phyloP scores from a whole-genome alignment of 2,113 vertebrate species.

The Sebastes schlegelii region DNA sequence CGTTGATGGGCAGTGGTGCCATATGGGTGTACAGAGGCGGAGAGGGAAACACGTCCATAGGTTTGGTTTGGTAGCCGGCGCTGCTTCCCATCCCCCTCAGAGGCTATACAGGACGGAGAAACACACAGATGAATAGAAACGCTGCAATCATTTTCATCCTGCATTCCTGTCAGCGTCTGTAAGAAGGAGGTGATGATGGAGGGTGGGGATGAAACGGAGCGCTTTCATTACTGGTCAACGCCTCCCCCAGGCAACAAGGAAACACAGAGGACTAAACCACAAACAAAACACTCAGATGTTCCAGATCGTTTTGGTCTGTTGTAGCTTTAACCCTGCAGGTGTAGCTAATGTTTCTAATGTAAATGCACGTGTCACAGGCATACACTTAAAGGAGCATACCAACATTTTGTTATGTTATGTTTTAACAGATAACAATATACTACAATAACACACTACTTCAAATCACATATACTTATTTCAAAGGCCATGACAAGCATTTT shows the following conservation, averaged over 20 bases:
- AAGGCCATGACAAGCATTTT: neutral
- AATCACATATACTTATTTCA: neutral
- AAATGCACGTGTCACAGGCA: neutral
- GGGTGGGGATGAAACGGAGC: neutral
- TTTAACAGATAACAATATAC: neutral
- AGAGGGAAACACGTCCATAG: constrained; percentile 51
- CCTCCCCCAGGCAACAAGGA: neutral
- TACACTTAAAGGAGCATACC: too few species aligned
- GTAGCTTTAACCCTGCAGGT: neutral
- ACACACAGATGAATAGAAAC: constrained; percentile 21
- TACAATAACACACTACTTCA: neutral
- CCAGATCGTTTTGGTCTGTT: neutral
- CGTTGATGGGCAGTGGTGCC: constrained; percentile 28
- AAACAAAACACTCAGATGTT: constrained; percentile 1
- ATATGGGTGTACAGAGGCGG: constrained; percentile 49
- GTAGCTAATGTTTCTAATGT: neutral
- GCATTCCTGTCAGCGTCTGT: constrained; percentile 18
- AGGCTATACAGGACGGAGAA: constrained; percentile 31
- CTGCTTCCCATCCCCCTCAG: constrained; percentile 49
- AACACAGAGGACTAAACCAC: neutral
- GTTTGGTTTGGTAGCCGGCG: constrained; percentile 56
- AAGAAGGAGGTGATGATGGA: constrained; percentile 11
- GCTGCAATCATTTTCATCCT: constrained; percentile 1
- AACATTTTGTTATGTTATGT: neutral
- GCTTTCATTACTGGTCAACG: neutral